phyloP scores from a whole-genome alignment of 1,140 invertebrate species.

The Ceratina calcarata region DNA sequence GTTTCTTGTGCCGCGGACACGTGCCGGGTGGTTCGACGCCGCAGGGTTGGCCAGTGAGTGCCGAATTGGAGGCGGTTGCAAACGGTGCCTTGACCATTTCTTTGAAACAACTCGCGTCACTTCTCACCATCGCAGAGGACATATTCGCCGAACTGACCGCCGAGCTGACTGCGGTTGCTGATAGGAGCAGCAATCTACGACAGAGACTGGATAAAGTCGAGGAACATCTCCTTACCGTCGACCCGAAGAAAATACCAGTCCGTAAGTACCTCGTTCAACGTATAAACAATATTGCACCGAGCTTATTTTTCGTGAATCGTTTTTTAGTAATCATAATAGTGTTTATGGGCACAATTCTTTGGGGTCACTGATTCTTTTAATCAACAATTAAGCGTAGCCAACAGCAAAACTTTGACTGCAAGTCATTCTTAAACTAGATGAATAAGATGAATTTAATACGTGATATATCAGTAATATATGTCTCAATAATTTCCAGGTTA shows the following conservation, averaged over 20 bases:
- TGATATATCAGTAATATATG: too few species aligned
- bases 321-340: background rate
- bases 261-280: slow-evolving; percentile 79
- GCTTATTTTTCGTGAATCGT: background rate
- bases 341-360: too few species aligned
- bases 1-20: slow-evolving; percentile 77
- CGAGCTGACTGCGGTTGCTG: slow-evolving; percentile 79
- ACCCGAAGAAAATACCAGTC: slow-evolving; percentile 82
- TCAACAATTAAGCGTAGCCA: too few species aligned
- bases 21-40: slow-evolving; percentile 73
- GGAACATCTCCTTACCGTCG: slow-evolving; percentile 73
- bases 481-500: too few species aligned
- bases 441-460: too few species aligned
- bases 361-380: too few species aligned
- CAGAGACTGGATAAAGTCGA: slow-evolving; percentile 77
- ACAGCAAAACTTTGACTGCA: too few species aligned
- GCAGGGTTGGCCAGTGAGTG: slow-evolving; percentile 76
- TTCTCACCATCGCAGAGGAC: slow-evolving; percentile 81
- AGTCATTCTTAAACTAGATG: too few species aligned
- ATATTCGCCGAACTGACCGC: slow-evolving; percentile 81
- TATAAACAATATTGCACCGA: too few species aligned
- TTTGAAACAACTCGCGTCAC: slow-evolving; percentile 81
- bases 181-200: slow-evolving; percentile 78
- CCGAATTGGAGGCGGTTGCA: slow-evolving; percentile 79
- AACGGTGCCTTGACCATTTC: slow-evolving; percentile 81